Conservation (phyloP, 2,888 invertebrate species). For the Raillietiella orientalis region DNA sequence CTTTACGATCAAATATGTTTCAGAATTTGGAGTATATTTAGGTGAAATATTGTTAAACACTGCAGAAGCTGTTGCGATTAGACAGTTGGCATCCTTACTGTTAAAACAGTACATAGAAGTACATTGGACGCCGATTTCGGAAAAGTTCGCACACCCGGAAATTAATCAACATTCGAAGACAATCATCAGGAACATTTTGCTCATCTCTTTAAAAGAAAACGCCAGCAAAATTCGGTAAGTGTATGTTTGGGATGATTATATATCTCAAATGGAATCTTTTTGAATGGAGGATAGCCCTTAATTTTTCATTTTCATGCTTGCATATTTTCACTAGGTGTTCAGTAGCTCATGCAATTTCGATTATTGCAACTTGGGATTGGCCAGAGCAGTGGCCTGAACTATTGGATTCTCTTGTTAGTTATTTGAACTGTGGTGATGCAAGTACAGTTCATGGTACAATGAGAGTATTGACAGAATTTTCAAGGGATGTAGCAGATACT, state of each 20-base stretch:
- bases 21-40: slow-evolving; percentile 25
- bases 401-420: slow-evolving; percentile 27
- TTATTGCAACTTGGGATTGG: slow-evolving; percentile 36
- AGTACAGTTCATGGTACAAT: slow-evolving; percentile 30
- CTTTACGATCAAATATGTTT: no score
- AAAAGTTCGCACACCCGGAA: slow-evolving; percentile 21
- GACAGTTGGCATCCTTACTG: slow-evolving; percentile 33
- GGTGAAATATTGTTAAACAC: slow-evolving; percentile 29
- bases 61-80: slow-evolving; percentile 21
- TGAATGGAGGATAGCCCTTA: slow-evolving; percentile 1
- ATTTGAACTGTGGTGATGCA: slow-evolving; percentile 10
- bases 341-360: slow-evolving; percentile 32
- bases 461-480: slow-evolving; percentile 31
- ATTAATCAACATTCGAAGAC: slow-evolving; percentile 21
- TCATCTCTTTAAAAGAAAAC: slow-evolving; percentile 26
- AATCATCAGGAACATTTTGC: slow-evolving; percentile 25
- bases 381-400: slow-evolving; percentile 32
- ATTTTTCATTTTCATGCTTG: slow-evolving; percentile 1
- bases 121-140: slow-evolving; percentile 25
- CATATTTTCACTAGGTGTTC: slow-evolving; percentile 15
- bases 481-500: slow-evolving; percentile 24
- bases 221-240: slow-evolving; percentile 21
- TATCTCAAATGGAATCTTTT: no score
- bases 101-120: slow-evolving; percentile 32
- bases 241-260: slow-evolving; percentile 1